These are phyloP conservation scores for Ophonus ardosiacus DNA, from an alignment of 2,888 invertebrate genomes.

Conservation along the genomic window DNA sequence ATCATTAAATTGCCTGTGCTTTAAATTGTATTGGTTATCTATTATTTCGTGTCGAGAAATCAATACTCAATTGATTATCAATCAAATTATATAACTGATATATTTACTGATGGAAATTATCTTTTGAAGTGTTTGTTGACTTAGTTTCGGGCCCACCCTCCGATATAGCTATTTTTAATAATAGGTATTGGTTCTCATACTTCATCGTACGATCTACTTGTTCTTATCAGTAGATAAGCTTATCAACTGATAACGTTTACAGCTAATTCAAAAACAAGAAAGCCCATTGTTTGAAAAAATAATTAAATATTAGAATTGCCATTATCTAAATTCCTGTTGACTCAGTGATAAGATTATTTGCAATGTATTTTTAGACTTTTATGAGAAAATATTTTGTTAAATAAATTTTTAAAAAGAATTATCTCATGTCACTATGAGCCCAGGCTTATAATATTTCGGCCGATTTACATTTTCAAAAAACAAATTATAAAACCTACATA, in stretches of 20 bases:
- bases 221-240: background rate
- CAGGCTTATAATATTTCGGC: too few relatives aligned
- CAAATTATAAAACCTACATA: too few relatives aligned
- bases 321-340: conserved; percentile 12
- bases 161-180: background rate
- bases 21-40: too few relatives aligned
- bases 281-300: conserved; percentile 11
- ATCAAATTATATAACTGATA: conserved; percentile 3
- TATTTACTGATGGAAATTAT: conserved; percentile 4
- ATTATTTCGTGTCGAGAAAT: too few relatives aligned
- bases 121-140: conserved; percentile 1
- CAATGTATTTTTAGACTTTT: background rate
- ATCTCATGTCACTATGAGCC: too few relatives aligned
- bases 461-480: too few relatives aligned
- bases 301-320: conserved; percentile 21
- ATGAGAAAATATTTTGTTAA: too few relatives aligned
- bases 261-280: conserved; percentile 9
- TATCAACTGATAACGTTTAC: conserved; percentile 2
- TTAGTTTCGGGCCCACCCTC: conserved; percentile 4
- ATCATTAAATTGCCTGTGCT: too few relatives aligned
- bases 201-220: conserved; percentile 10
- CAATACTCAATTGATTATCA: background rate
- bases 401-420: too few relatives aligned
- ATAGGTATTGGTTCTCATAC: conserved; percentile 8
- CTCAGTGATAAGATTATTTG: conserved; percentile 11